Evolutionary conservation across 2,888 invertebrate genomes (phyloP), one percentile per base, ranked within the genome.

Genomic region (Phaedon cochleariae): DNA sequence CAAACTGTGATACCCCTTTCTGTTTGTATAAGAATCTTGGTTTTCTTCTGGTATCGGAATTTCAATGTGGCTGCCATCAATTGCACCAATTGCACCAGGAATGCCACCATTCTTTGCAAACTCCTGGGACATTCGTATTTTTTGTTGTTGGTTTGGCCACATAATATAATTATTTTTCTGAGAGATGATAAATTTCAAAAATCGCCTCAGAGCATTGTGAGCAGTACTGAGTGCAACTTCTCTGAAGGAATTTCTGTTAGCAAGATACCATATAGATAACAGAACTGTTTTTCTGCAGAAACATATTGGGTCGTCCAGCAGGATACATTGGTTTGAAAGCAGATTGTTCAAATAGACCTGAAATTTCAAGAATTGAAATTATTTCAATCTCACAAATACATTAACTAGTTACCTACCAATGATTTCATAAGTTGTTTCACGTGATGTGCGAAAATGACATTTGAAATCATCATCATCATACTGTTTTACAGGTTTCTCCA

Each of bases 11-110:
- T 48, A 58, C 6, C 48, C 58, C 18, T 58, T 58, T 17, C 48
- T 45, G 18, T 58, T 58, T 21, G 48, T 31, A 59, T 59, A 49
- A 17, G 46, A 59, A 48, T n/a, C n/a, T n/a, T n/a, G n/a, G n/a
- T n/a, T n/a, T n/a, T n/a, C n/a, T n/a, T n/a, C n/a, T n/a, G n/a
- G 31, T 46, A 45, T 58, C n/a, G 21, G 49, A 6, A 49, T 49
- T 22, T 4, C 22, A 12, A 49, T 49, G 22, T 49, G 49, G 22
- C 49, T 49, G 22, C 22, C 49, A 49, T 49, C 49, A 49, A 22
- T 49, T 17, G 3, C 51, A 17, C 0, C 49, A 49, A 22, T 49
- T 49, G 3, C 51, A 7, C 0, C 51, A 26, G 26, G 17, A 51
- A 51, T 51, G 4, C 51, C 51, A 51, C 21, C 21, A 17, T 26